A percentile compares a stretch with the other conserved stretches of the same genome.
Conservation (phyloP, 1,140 invertebrate genomes). For the Maniola jurtina region DNA sequence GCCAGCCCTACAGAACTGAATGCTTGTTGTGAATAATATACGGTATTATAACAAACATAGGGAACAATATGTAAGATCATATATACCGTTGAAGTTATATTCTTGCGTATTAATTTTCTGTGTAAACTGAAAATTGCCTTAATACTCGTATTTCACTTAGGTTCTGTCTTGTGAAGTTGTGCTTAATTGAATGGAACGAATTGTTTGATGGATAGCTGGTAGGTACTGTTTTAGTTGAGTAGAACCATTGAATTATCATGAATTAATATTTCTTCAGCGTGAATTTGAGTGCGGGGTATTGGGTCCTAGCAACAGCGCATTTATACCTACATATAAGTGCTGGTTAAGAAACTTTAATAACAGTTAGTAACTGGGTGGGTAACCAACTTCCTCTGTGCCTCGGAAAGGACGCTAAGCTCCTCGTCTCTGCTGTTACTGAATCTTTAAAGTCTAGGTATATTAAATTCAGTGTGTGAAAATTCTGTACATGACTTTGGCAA, state of each 20-base stretch:
- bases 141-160: background rate
- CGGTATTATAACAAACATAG: constrained; percentile 19
- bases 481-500: no score
- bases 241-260: no score
- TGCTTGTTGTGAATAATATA: constrained; percentile 22
- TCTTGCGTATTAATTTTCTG: constrained; percentile 20
- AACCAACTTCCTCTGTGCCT: no score
- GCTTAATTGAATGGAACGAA: background rate
- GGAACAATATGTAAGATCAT: constrained; percentile 20
- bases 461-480: no score
- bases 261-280: no score
- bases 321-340: no score
- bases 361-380: background rate
- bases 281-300: no score
- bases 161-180: background rate
- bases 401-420: no score
- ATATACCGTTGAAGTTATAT: constrained; percentile 12
- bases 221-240: background rate
- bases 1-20: background rate
- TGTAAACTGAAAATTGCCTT: constrained; percentile 6
- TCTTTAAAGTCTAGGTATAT: no score
- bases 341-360: background rate
- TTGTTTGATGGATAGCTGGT: background rate
- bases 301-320: no score
- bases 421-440: no score